Conservation (phyloP, 2,888 invertebrate genomes). For the Ectemnius lituratus region DNA sequence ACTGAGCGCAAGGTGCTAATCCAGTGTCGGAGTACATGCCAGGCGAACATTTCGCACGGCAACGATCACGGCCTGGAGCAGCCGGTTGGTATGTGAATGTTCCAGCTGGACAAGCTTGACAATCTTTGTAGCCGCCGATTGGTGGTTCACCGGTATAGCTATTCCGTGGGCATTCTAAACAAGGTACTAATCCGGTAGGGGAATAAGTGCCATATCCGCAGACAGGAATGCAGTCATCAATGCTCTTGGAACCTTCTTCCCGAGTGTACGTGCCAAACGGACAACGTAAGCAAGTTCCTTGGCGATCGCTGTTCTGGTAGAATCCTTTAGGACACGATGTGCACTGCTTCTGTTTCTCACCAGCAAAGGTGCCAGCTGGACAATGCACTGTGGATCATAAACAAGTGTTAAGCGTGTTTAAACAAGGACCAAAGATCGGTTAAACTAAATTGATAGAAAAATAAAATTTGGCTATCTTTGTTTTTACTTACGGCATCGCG, state of each 20-base stretch:
- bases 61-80: slow-evolving; percentile 89
- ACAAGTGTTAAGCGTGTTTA: neutral
- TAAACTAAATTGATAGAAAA: neutral
- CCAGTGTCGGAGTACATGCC: slow-evolving; percentile 96
- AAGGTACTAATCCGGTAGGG: slow-evolving; percentile 95
- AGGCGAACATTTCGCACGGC: slow-evolving; percentile 92
- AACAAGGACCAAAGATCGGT: neutral
- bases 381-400: slow-evolving; percentile 86
- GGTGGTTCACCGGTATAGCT: slow-evolving; percentile 94
- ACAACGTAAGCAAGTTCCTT: slow-evolving; percentile 93
- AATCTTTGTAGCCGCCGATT: slow-evolving; percentile 94
- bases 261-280: slow-evolving; percentile 95
- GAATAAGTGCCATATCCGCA: slow-evolving; percentile 98
- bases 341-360: slow-evolving; percentile 93
- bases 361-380: slow-evolving; percentile 96
- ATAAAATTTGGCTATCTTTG: neutral
- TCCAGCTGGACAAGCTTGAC: slow-evolving; percentile 93
- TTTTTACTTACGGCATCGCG: slow-evolving; percentile 89
- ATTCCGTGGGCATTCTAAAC: slow-evolving; percentile 95
- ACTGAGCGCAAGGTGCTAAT: slow-evolving; percentile 94
- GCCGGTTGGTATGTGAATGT: slow-evolving; percentile 95
- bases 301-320: slow-evolving; percentile 95
- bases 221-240: slow-evolving; percentile 93
- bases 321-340: slow-evolving; percentile 94
- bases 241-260: slow-evolving; percentile 92